Evolutionary conservation across 2,888 invertebrate genomes (phyloP).

Genomic region (Hydriomena furcata): DNA sequence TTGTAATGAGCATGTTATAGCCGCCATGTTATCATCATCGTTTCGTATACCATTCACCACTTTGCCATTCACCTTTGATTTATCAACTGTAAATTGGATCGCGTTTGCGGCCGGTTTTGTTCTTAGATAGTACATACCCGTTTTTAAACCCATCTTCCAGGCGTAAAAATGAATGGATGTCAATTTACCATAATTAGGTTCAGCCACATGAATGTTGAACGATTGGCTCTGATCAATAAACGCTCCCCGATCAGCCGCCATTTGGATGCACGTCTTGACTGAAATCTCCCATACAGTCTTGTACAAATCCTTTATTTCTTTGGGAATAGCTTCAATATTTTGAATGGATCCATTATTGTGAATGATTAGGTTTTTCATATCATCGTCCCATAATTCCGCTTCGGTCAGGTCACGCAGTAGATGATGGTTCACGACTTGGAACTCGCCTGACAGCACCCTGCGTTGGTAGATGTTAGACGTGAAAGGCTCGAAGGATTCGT

Average conservation of each 20-base stretch:
- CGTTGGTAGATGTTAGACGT: slow-evolving; percentile 98
- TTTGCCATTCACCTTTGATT: slow-evolving; percentile 72
- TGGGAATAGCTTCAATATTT: slow-evolving; percentile 92
- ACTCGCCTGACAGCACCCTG: slow-evolving; percentile 97
- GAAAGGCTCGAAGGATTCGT: slow-evolving; percentile 99
- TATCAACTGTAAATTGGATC: slow-evolving; percentile 99
- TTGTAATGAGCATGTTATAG: slow-evolving; percentile 92
- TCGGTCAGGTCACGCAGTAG: slow-evolving; percentile 96
- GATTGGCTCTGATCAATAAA: slow-evolving; percentile 99
- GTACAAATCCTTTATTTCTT: slow-evolving; percentile 92
- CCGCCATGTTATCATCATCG: slow-evolving; percentile 85
- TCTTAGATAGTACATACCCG: slow-evolving; percentile 99
- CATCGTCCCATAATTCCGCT: slow-evolving; percentile 95
- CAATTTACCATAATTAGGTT: slow-evolving; percentile 95
- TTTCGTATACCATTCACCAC: slow-evolving; percentile 56
- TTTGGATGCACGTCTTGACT: slow-evolving; percentile 95
- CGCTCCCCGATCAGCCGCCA: slow-evolving; percentile 99
- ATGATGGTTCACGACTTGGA: slow-evolving; percentile 98
- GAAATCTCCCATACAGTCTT: slow-evolving; percentile 99
- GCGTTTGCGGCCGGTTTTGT: slow-evolving; percentile 98
- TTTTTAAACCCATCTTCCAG: slow-evolving; percentile 98
- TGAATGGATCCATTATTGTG: slow-evolving; percentile 96
- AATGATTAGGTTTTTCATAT: slow-evolving; percentile 97
- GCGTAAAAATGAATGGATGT: slow-evolving; percentile 99
- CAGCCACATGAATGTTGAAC: slow-evolving; percentile 97